Evolutionary conservation across 2,888 invertebrate species (phyloP), one percentile per base, ranked within the genome.

Genomic region (Agrotis puta): DNA sequence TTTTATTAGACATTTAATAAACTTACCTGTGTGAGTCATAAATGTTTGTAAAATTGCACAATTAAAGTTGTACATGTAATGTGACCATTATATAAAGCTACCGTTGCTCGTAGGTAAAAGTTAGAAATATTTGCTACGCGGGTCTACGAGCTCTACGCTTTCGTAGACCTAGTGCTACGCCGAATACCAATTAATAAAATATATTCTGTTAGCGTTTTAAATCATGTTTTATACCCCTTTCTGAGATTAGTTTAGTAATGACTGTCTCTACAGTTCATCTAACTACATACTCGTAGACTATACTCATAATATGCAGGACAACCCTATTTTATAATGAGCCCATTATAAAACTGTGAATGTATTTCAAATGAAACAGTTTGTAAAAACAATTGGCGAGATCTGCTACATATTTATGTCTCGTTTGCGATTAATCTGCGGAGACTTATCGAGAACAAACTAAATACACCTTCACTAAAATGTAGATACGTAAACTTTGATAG

Each of bases 361-460:
- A 82, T 87, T 89, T 90, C 87, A 82, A 81, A 84, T 79, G 83
- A 88, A 89, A 87, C 82, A 87, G 82, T 81, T 85, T 77, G 79
- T 83, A 87, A 87, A 87, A 87, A 89, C 88, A 85, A 84, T 77
- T 71, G 80, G 58, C 68, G 79, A 75, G 78, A 83, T 84, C 80
- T 69, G 77, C 82, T 92, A 87, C 83, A 88, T 91, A 93, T 92
- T 91, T 92, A 85, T 83, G 80, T 70, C 87, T 80, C 87, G 88
- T 83, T 79, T 88, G 85, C 88, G 87, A 88, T 91, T 92, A 90
- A 91, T 91, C 90, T 89, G 89, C 88, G 86, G 74, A 81, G 79
- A 83, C 87, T 87, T 79, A 89, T 87, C 87, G 87, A 86, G 85
- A 85, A 87, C 86, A 81, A 73, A 82, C 82, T 77, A 77, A 86